These are phyloP conservation scores for Hyla sarda DNA, from an alignment of 2,113 vertebrate genomes.

Conservation along the genomic window DNA sequence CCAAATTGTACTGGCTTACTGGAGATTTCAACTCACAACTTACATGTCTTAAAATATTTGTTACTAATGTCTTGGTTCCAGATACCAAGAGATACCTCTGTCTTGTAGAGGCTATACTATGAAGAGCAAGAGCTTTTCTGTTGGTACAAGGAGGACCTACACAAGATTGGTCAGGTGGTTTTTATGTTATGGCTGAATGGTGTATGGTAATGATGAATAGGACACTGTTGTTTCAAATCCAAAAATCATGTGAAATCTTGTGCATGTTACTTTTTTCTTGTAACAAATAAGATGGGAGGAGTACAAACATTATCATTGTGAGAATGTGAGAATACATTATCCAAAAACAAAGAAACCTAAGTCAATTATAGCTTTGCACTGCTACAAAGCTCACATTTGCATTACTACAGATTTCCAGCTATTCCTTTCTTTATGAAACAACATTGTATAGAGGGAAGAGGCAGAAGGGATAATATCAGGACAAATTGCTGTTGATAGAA, in stretches of 20 bases:
- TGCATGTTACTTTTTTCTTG: background rate
- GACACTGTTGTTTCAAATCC: background rate
- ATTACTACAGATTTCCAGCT: background rate
- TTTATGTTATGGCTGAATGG: too few relatives aligned
- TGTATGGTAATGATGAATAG: background rate
- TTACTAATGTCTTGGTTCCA: too few relatives aligned
- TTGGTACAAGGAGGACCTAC: too few relatives aligned
- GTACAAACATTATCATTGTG: background rate
- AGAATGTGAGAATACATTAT: background rate
- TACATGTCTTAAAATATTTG: too few relatives aligned
- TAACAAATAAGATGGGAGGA: background rate
- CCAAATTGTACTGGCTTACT: too few relatives aligned
- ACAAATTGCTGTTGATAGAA: conserved; percentile 20
- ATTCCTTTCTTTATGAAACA: background rate
- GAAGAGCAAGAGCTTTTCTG: too few relatives aligned
- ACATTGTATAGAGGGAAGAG: background rate
- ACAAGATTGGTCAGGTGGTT: too few relatives aligned
- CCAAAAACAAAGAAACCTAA: background rate
- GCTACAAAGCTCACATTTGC: background rate
- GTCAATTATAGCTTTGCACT: background rate
- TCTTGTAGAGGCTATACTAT: too few relatives aligned
- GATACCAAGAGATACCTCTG: too few relatives aligned
- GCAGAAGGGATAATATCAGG: conserved; percentile 2
- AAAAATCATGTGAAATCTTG: too few relatives aligned
- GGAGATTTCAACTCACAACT: too few relatives aligned